phyloP scores from a whole-genome alignment of 1,140 invertebrate species.

The Drosophila sp. region DNA sequence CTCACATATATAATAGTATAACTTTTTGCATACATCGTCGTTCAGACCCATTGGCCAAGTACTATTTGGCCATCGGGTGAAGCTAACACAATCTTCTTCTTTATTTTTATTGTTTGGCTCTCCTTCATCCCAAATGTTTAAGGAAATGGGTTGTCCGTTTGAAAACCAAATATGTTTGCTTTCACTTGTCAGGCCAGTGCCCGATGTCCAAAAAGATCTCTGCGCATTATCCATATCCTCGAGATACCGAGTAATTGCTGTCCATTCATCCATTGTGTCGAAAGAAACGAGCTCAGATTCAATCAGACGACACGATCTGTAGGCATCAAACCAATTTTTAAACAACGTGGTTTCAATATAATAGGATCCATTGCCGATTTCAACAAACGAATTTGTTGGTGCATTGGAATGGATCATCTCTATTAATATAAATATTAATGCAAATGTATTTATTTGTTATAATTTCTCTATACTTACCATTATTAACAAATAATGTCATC shows the following conservation, averaged over 20 bases:
- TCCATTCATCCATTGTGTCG: constrained; percentile 23
- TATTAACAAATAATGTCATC: background rate
- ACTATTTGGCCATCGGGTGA: background rate
- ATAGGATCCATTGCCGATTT: constrained; percentile 28
- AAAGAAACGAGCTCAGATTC: constrained; percentile 5
- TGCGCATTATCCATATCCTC: background rate
- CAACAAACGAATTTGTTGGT: constrained; percentile 8
- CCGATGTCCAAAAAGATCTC: constrained; percentile 39
- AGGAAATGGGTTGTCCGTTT: constrained; percentile 27
- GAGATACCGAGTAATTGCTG: constrained; percentile 9
- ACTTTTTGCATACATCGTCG: background rate
- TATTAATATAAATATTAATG: background rate
- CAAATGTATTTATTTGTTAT: background rate
- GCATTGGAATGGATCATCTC: background rate
- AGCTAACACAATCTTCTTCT: background rate
- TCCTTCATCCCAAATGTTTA: constrained; percentile 9
- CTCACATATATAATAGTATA: background rate
- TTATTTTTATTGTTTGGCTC: constrained; percentile 31
- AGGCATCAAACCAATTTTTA: constrained; percentile 35
- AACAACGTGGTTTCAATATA: constrained; percentile 11
- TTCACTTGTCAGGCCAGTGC: constrained; percentile 24
- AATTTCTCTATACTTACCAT: background rate
- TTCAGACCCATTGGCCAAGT: background rate
- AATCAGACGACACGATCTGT: constrained; percentile 15
- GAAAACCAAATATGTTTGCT: constrained; percentile 31